Percentiles rank a stretch among this genome's conserved stretches.
These are phyloP conservation scores for Equus quagga DNA, from an alignment of 2,113 vertebrate species.

Conservation along the genomic window DNA sequence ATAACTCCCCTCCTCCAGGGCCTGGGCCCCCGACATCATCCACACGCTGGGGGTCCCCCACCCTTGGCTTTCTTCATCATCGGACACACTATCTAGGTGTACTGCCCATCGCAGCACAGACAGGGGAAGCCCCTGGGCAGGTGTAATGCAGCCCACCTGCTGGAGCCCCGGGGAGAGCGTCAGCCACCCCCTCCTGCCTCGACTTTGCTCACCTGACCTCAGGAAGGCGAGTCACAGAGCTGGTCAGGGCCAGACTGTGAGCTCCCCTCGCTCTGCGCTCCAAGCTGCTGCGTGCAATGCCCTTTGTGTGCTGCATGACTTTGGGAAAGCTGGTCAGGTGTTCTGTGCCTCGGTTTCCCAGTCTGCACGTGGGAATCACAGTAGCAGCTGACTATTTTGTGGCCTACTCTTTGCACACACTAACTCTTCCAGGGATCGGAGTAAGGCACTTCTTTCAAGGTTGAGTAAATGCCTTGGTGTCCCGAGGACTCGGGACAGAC, in stretches of 20 bases:
- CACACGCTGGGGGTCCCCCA: accelerated
- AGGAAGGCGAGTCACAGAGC: neutral
- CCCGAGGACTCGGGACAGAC: accelerated
- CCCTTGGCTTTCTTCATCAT: no score
- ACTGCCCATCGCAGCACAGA: neutral
- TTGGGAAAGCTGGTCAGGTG: accelerated
- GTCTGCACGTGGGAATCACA: accelerated
- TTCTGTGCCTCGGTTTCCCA: neutral
- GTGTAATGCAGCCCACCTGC: neutral
- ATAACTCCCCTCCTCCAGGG: accelerated
- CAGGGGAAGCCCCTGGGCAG: neutral
- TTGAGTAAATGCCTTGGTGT: accelerated
- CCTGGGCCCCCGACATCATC: accelerated
- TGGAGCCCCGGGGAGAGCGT: no score
- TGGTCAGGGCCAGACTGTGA: accelerated
- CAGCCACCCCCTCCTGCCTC: neutral
- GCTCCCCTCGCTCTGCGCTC: no score
- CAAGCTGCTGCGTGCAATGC: accelerated
- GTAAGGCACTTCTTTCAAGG: accelerated
- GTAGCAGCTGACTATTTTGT: accelerated
- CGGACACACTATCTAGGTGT: accelerated
- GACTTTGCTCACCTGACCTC: neutral
- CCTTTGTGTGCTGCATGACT: accelerated
- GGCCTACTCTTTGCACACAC: accelerated
- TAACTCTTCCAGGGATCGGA: accelerated